Percentiles rank a stretch among this genome's conserved stretches.
These are phyloP conservation scores for Scaptomyza hsui DNA, from an alignment of 1,140 invertebrate genomes.

Conservation along the genomic window DNA sequence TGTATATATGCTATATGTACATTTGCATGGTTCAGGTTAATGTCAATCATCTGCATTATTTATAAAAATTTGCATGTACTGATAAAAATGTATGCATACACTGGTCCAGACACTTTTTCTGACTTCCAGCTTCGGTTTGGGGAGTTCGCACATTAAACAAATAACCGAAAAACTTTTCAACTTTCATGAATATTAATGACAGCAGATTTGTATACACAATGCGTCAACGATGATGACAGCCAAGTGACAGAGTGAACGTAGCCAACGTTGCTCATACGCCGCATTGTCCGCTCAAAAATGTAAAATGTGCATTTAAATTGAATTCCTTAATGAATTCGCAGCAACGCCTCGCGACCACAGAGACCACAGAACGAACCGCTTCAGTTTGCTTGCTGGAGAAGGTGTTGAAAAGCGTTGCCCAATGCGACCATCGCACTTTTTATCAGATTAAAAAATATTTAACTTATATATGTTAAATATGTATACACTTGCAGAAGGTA, in stretches of 20 bases:
- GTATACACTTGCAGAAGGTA: constrained; percentile 3
- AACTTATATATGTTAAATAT: constrained; percentile 15
- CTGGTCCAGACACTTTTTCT: constrained; percentile 21
- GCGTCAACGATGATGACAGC: constrained; percentile 39
- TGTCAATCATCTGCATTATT: constrained; percentile 54
- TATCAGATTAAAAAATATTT: no score
- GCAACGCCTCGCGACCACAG: constrained; percentile 39
- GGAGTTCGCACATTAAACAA: constrained; percentile 47
- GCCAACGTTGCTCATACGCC: constrained; percentile 47
- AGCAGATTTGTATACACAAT: constrained; percentile 46
- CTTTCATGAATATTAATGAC: constrained; percentile 68
- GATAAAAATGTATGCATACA: constrained; percentile 52
- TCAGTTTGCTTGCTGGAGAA: constrained; percentile 30
- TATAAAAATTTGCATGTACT: constrained; percentile 53
- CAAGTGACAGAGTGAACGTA: constrained; percentile 44
- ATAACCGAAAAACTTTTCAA: constrained; percentile 66
- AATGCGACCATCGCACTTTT: constrained; percentile 44
- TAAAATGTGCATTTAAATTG: constrained; percentile 68
- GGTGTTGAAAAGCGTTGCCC: constrained; percentile 60
- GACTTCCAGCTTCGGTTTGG: not conserved
- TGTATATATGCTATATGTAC: not conserved
- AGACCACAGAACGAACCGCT: constrained; percentile 22
- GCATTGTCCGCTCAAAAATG: constrained; percentile 45
- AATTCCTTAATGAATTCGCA: constrained; percentile 68
- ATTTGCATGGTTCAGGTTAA: constrained; percentile 22